Percentiles rank a stretch among this genome's conserved stretches.
phyloP scores from a whole-genome alignment of 2,797 vertebrate genomes.

The Fringilla coelebs region DNA sequence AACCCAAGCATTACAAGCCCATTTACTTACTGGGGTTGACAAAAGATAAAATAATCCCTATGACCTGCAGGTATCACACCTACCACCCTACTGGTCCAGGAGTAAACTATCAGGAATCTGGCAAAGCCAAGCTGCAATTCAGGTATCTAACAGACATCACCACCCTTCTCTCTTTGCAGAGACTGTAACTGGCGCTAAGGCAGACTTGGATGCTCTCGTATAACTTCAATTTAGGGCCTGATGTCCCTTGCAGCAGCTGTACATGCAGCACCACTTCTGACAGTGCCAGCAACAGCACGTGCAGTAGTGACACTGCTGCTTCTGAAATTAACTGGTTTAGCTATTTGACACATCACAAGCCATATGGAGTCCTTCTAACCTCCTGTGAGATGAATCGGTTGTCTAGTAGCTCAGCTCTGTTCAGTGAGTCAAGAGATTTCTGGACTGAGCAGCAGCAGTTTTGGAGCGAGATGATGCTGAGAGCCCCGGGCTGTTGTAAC shows the following conservation, averaged over 20 bases:
- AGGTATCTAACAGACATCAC: neutral
- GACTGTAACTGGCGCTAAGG: neutral
- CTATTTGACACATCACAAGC: neutral
- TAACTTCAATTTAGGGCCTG: neutral
- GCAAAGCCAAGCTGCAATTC: neutral
- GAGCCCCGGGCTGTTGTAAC: neutral
- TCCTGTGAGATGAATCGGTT: neutral
- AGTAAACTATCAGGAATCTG: neutral
- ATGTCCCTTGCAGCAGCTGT: neutral
- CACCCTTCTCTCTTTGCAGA: neutral
- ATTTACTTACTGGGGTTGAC: neutral
- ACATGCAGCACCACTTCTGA: neutral
- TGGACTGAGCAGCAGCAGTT: neutral
- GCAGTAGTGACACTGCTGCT: neutral
- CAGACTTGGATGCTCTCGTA: accelerated
- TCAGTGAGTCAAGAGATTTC: neutral
- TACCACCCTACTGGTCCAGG: neutral
- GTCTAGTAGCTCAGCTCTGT: neutral
- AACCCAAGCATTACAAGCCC: neutral
- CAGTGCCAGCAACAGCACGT: neutral
- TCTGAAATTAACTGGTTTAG: neutral
- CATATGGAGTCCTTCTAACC: neutral
- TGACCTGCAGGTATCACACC: neutral
- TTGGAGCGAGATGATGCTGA: neutral
- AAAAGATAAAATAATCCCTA: neutral